Evolutionary conservation across 2,888 invertebrate species (phyloP).

Genomic region (Cosmia trapezina): DNA sequence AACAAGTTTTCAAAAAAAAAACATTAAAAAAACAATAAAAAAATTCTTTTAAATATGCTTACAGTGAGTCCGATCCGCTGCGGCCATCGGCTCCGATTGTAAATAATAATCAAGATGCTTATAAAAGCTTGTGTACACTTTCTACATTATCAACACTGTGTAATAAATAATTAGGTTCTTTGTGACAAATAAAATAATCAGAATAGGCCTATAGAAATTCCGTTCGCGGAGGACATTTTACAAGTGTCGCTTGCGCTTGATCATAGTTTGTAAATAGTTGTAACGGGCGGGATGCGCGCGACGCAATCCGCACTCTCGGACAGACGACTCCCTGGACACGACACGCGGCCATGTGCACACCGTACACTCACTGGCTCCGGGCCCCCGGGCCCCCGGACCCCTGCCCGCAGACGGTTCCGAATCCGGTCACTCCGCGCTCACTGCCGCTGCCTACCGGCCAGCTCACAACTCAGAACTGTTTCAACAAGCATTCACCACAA

Average conservation of each 20-base stretch:
- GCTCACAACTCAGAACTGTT: slow-evolving; percentile 41
- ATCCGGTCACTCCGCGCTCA: slow-evolving; percentile 19
- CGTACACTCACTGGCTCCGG: slow-evolving; percentile 25
- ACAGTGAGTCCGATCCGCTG: slow-evolving; percentile 75
- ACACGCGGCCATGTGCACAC: slow-evolving; percentile 40
- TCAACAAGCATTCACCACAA: slow-evolving; percentile 54
- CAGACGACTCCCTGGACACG: slow-evolving; percentile 44
- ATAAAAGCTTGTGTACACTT: slow-evolving; percentile 84
- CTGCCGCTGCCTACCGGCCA: slow-evolving; percentile 16
- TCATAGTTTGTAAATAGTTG: slow-evolving; percentile 71
- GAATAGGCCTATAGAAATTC: slow-evolving; percentile 79
- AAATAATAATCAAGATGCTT: slow-evolving; percentile 84
- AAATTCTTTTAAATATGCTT: slow-evolving; percentile 81
- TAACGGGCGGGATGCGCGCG: slow-evolving; percentile 66
- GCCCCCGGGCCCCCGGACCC: slow-evolving; percentile 1
- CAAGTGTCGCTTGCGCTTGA: slow-evolving; percentile 73
- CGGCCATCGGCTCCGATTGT: slow-evolving; percentile 77
- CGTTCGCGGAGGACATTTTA: slow-evolving; percentile 67
- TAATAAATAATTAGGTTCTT: slow-evolving; percentile 77
- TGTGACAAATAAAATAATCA: slow-evolving; percentile 71
- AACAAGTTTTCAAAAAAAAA: slow-evolving; percentile 71
- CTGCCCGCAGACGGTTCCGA: slow-evolving; percentile 6
- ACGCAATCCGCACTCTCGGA: slow-evolving; percentile 55
- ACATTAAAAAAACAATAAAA: slow-evolving; percentile 70
- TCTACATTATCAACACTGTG: slow-evolving; percentile 83